These are phyloP conservation scores for Hydractinia symbiolongicarpus DNA, from an alignment of 30 jellyfish, hydroid and myxozoan genomes.

Conservation along the genomic window DNA sequence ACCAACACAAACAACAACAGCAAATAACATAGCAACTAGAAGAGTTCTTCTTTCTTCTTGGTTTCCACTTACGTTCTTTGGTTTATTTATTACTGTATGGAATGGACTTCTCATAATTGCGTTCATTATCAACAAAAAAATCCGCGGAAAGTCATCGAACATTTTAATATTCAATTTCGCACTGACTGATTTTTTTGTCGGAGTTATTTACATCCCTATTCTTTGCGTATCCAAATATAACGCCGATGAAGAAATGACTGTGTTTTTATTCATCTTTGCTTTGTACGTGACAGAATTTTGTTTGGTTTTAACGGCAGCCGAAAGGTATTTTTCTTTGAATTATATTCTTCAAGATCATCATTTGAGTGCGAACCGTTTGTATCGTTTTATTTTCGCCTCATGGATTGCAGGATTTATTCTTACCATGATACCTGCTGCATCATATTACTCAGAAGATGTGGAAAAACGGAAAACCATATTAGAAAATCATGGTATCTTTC, in stretches of 20 bases:
- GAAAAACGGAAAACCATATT: not conserved
- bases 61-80: constrained; percentile 4
- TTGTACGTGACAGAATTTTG: not conserved
- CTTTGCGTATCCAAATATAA: not conserved
- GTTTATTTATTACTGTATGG: not conserved
- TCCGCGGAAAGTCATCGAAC: not conserved
- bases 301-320: constrained; percentile 4
- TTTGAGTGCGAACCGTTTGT: not conserved
- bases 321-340: not conserved
- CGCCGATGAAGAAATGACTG: not conserved
- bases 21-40: not conserved
- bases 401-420: not conserved
- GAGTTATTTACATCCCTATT: not conserved
- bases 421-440: not conserved
- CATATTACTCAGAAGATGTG: not conserved
- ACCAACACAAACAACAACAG: not conserved
- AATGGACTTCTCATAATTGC: constrained; percentile 1
- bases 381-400: not conserved
- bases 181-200: not conserved
- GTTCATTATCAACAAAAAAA: not conserved
- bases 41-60: constrained; percentile 6
- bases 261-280: not conserved
- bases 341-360: not conserved
- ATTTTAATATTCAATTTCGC: constrained; percentile 4
- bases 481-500: not conserved